These are phyloP conservation scores for Manis pentadactyla DNA, from an alignment of 2,797 vertebrate genomes.

Conservation along the genomic window DNA sequence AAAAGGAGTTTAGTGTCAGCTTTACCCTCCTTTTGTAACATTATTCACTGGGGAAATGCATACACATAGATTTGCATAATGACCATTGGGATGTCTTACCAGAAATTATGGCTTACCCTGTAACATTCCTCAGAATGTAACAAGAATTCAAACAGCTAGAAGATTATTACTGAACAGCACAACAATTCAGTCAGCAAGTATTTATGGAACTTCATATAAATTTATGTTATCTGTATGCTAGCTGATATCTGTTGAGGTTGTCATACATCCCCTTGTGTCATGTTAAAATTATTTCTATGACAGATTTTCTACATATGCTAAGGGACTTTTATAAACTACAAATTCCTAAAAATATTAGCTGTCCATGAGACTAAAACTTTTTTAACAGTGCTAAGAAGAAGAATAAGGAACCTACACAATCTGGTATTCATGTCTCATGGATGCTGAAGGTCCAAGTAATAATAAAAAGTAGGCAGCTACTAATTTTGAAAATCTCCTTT, in stretches of 20 bases:
- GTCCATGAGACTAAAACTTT: neutral
- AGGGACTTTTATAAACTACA: neutral
- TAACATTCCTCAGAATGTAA: neutral
- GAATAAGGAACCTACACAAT: neutral
- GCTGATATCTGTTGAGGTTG: neutral
- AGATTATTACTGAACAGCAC: neutral
- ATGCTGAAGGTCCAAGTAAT: neutral
- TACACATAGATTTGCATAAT: neutral
- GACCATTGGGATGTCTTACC: neutral
- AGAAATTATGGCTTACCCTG: neutral
- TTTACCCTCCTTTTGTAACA: neutral
- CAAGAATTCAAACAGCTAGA: neutral
- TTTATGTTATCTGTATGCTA: neutral
- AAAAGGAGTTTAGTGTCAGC: neutral
- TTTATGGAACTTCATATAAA: neutral
- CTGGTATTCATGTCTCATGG: neutral
- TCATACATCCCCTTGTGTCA: neutral
- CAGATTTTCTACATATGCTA: neutral
- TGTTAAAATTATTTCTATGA: conserved; percentile 19
- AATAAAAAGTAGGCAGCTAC: neutral
- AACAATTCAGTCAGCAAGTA: neutral
- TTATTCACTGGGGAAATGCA: neutral
- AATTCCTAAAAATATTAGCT: neutral
- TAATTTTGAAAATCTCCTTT: neutral
- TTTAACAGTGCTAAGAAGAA: neutral